Percentiles rank a stretch among this genome's conserved stretches.
Evolutionary conservation across 1,140 invertebrate genomes (phyloP).

Genomic region (Hydropsyche tenuis): DNA sequence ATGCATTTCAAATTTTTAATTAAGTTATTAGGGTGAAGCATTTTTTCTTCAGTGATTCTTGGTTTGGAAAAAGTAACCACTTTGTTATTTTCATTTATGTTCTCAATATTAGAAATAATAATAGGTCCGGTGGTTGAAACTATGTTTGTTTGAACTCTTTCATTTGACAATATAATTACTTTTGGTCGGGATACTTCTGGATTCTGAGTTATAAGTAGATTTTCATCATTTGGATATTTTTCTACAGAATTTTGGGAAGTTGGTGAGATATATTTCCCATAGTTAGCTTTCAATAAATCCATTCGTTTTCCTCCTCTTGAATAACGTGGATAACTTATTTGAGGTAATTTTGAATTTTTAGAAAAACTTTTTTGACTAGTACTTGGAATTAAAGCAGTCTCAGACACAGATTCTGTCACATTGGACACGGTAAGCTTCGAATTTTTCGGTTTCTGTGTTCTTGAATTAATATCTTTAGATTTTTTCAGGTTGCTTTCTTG

Average conservation of each 20-base stretch:
- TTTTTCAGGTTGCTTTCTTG: conserved; percentile 8
- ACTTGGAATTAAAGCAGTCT: neutral
- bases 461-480: neutral
- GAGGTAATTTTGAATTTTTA: neutral
- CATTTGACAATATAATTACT: conserved; percentile 46
- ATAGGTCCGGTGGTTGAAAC: conserved; percentile 35
- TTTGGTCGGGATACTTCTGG: conserved; percentile 23
- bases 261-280: conserved; percentile 28
- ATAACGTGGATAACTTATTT: conserved; percentile 28
- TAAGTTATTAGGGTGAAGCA: too few species aligned
- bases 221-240: too few species aligned
- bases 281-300: conserved; percentile 46
- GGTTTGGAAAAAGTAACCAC: too few species aligned
- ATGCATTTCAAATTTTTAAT: too few species aligned
- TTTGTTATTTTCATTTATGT: too few species aligned
- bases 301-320: conserved; percentile 48
- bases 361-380: too few species aligned
- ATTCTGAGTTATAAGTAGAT: too few species aligned
- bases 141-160: conserved; percentile 39
- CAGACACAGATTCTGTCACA: neutral
- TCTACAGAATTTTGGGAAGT: too few species aligned
- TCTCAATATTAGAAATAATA: neutral
- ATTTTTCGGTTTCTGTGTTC: too few species aligned
- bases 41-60: too few species aligned
- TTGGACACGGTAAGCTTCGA: too few species aligned